phyloP scores from a whole-genome alignment of 2,888 invertebrate species.

The Ophraella communa region DNA sequence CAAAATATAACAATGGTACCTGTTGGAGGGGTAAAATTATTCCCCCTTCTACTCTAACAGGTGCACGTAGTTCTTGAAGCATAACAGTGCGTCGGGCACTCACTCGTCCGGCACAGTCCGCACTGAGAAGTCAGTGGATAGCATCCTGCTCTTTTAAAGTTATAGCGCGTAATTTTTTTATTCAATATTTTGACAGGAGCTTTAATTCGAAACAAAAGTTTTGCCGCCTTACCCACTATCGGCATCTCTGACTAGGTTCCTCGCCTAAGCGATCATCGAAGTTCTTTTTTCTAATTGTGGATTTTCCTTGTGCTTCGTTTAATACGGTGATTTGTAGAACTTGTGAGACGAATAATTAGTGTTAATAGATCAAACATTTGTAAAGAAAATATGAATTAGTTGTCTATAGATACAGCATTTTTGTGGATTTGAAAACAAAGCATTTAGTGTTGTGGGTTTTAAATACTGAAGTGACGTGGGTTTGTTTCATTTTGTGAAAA shows the following conservation, averaged over 20 bases:
- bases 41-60: conserved; percentile 58
- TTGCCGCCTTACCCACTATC: conserved; percentile 39
- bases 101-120: conserved; percentile 62
- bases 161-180: conserved; percentile 46
- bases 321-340: conserved; percentile 11
- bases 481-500: background rate
- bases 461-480: conserved; percentile 14
- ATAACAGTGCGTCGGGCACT: conserved; percentile 60
- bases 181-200: conserved; percentile 34
- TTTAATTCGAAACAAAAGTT: conserved; percentile 32
- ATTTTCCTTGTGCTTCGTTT: conserved; percentile 13
- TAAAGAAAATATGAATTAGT: conserved; percentile 4
- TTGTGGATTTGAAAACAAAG: background rate
- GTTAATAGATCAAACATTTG: conserved; percentile 13
- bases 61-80: conserved; percentile 61
- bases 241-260: conserved; percentile 39
- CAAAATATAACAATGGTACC: conserved; percentile 55
- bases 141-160: conserved; percentile 45
- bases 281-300: conserved; percentile 36
- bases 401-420: background rate
- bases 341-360: conserved; percentile 18
- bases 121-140: conserved; percentile 53
- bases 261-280: conserved; percentile 37
- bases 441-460: conserved; percentile 6
- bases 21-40: conserved; percentile 54